A percentile compares a stretch with the other conserved stretches of the same genome.
phyloP scores from a whole-genome alignment of 2,888 invertebrate species.

The Ashinkailepas kermadecensis region DNA sequence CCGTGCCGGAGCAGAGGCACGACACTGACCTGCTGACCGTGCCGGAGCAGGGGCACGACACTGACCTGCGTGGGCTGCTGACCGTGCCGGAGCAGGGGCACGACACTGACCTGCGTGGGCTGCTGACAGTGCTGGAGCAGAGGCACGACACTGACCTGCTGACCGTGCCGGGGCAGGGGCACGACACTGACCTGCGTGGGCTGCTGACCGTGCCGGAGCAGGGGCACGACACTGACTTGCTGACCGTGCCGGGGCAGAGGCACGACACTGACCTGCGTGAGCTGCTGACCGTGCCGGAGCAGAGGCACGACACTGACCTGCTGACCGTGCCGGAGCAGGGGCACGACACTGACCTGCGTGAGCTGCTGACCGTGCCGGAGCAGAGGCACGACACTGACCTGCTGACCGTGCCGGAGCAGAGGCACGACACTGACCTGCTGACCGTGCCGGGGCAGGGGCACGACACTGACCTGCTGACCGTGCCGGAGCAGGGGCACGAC shows the following conservation, averaged over 20 bases:
- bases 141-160: slow-evolving; percentile 51
- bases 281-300: too few species aligned
- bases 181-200: slow-evolving; percentile 54
- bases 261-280: slow-evolving; percentile 57
- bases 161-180: too few species aligned
- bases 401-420: too few species aligned
- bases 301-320: slow-evolving; percentile 52
- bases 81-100: too few species aligned
- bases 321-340: too few species aligned
- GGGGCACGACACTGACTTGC: slow-evolving; percentile 51
- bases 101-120: slow-evolving; percentile 60
- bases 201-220: too few species aligned
- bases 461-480: slow-evolving; percentile 52
- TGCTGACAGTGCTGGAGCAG: slow-evolving; percentile 72
- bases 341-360: slow-evolving; percentile 54
- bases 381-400: slow-evolving; percentile 50
- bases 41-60: too few species aligned
- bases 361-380: too few species aligned
- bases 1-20: too few species aligned
- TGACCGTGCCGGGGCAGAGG: too few species aligned
- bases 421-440: slow-evolving; percentile 51
- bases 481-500: too few species aligned
- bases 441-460: too few species aligned
- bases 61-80: slow-evolving; percentile 64
- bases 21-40: slow-evolving; percentile 53